These are phyloP conservation scores for Hirundo rustica DNA, from an alignment of 2,797 vertebrate genomes.

Conservation along the genomic window DNA sequence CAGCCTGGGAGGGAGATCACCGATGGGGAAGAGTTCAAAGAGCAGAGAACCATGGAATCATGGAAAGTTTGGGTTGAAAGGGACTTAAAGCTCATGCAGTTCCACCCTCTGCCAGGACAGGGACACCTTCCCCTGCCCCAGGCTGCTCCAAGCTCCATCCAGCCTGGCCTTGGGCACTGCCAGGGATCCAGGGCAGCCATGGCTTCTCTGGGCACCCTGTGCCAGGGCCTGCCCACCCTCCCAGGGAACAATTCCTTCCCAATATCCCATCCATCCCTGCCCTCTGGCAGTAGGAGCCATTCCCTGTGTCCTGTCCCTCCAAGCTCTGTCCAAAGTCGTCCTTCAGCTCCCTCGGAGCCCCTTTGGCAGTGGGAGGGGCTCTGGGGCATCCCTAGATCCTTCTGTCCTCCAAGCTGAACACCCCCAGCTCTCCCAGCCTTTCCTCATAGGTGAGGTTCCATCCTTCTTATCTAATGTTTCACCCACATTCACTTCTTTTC, in stretches of 20 bases:
- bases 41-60: not conserved
- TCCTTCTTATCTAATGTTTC: not conserved
- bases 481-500: not conserved
- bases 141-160: rapidly evolving
- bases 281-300: not conserved
- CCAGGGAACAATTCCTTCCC: not conserved
- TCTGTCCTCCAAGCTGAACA: not conserved
- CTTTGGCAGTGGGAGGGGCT: not conserved
- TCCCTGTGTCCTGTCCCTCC: rapidly evolving
- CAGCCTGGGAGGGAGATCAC: not conserved
- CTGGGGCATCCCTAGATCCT: not conserved
- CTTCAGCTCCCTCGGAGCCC: not conserved
- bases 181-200: not conserved
- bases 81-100: not conserved
- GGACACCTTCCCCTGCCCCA: not conserved
- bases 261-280: not conserved
- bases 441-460: not conserved
- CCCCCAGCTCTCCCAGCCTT: not conserved
- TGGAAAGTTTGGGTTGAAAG: not conserved
- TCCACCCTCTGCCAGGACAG: not conserved
- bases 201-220: not conserved
- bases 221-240: not conserved
- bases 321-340: not conserved
- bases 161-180: rapidly evolving
- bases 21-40: not conserved